Conservation (phyloP, 1,140 invertebrate genomes). For the Drosophila nigromelanica region DNA sequence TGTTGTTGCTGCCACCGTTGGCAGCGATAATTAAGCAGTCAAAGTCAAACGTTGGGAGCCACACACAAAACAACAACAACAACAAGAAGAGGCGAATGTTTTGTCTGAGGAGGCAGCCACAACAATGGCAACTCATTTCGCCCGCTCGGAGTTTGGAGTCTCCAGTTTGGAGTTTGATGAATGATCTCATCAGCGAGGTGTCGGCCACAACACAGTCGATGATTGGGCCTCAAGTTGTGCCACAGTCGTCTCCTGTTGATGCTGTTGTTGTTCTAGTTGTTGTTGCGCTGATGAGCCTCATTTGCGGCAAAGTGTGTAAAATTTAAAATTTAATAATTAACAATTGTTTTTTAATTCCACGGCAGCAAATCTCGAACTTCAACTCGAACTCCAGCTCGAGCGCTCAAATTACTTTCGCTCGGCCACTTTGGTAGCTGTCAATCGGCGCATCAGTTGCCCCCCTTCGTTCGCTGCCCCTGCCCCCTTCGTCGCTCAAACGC, state of each 20-base stretch:
- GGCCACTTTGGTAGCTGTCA: conserved; percentile 60
- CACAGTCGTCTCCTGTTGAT: conserved; percentile 8
- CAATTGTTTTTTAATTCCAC: conserved; percentile 79
- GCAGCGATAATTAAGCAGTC: conserved; percentile 73
- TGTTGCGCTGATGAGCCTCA: conserved; percentile 51
- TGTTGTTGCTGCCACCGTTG: conserved; percentile 25
- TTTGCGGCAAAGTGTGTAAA: conserved; percentile 73
- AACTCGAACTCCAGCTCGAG: conserved; percentile 5
- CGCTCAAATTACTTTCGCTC: conserved; percentile 73
- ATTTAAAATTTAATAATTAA: conserved; percentile 82
- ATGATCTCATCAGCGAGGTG: conserved; percentile 83
- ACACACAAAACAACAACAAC: conserved; percentile 19
- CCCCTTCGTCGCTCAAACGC: background rate
- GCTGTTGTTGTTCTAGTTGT: conserved; percentile 23
- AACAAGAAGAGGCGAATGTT: conserved; percentile 27
- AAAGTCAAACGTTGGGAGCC: conserved; percentile 52
- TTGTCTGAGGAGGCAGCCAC: conserved; percentile 25
- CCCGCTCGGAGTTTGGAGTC: conserved; percentile 32
- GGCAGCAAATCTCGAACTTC: conserved; percentile 52
- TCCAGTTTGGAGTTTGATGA: conserved; percentile 69
- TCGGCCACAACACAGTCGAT: conserved; percentile 65
- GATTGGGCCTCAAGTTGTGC: conserved; percentile 51
- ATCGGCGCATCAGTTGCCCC: conserved; percentile 38
- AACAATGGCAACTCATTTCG: conserved; percentile 83
- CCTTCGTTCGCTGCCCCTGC: background rate